A percentile compares a stretch with the other conserved stretches of the same genome.
phyloP scores from a whole-genome alignment of 2,888 invertebrate species.

The Conchocele bisecta region DNA sequence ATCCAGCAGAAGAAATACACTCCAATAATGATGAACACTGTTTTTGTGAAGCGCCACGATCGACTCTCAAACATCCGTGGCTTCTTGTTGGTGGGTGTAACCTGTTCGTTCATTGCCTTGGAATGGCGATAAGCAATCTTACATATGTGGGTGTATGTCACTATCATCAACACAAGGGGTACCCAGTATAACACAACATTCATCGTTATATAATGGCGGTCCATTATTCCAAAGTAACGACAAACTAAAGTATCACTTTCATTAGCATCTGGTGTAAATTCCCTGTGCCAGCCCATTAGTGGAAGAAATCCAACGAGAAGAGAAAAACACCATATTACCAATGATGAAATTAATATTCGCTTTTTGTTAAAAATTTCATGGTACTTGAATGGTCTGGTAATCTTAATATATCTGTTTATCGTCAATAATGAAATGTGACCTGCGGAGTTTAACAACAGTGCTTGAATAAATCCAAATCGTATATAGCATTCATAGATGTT shows the following conservation, averaged over 20 bases:
- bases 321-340: constrained; percentile 56
- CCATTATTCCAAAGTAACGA: constrained; percentile 60
- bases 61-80: constrained; percentile 36
- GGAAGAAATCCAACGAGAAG: constrained; percentile 60
- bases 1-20: constrained; percentile 65
- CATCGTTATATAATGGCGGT: constrained; percentile 44
- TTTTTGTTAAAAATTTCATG: constrained; percentile 50
- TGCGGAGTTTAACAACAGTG: constrained; percentile 56
- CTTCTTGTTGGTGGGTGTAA: constrained; percentile 14
- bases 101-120: constrained; percentile 52
- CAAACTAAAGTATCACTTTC: constrained; percentile 45
- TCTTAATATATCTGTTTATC: constrained; percentile 64
- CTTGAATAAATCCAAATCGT: constrained; percentile 59
- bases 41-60: constrained; percentile 67
- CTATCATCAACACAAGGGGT: constrained; percentile 57
- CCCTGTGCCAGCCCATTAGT: constrained; percentile 59
- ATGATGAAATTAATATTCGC: constrained; percentile 40
- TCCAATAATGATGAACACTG: constrained; percentile 62
- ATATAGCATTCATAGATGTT: constrained; percentile 60
- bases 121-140: constrained; percentile 60
- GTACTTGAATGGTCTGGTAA: constrained; percentile 59
- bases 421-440: constrained; percentile 59
- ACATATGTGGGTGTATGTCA: constrained; percentile 58
- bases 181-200: constrained; percentile 58
- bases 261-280: constrained; percentile 21